Evolutionary conservation across 2,888 invertebrate species (phyloP), one percentile per base, ranked within the genome.

Genomic region (Lepidocyrtoides sp.): DNA sequence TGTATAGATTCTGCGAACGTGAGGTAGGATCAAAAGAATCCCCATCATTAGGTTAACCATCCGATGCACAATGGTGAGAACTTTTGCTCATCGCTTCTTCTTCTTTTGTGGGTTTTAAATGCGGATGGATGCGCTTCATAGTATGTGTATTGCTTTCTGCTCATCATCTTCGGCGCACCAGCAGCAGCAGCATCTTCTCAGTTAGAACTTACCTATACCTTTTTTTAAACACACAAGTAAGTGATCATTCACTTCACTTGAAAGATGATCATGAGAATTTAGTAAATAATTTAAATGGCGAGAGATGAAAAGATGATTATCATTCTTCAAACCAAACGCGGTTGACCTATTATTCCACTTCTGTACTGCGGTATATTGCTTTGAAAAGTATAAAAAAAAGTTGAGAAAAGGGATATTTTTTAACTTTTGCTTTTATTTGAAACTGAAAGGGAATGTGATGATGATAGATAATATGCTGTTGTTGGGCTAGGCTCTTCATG

Each of bases 41-140:
- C 23, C 57, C 29, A 75, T 69, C 36, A 75, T 86, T 44, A 77
- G 86, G 86, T 86, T 86, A 86, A 86, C 86, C 86, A 87, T 87
- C 79, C 87, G 66, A n/a, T n/a, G n/a, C n/a, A n/a, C 51, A 87
- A 86, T 87, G 60, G 87, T 87, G 87, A 79, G 87, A 87, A 87
- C 41, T 75, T 87, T 66, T 20, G 44, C 63, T 32, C 69, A 32
- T 63, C 63, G 3, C n/a, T 4, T 17, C 32, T 69, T 69, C n/a
- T 36, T 69, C 32, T 36, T 63, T 36, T 36, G 63, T 63, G 63
- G 63, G 63, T 63, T 77, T 63, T 63, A 63, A 60, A 60, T 1
- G 60, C 26, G 26, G 10, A 60, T 60, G 0, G 23, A 26, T 60
- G 57, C 57, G 57, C 29, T 57, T 2, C 14, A 51, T 51, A 2